These are phyloP conservation scores for Bolinopsis microptera DNA, from an alignment of 37 sponge, comb jelly and placozoan species.

Conservation along the genomic window DNA sequence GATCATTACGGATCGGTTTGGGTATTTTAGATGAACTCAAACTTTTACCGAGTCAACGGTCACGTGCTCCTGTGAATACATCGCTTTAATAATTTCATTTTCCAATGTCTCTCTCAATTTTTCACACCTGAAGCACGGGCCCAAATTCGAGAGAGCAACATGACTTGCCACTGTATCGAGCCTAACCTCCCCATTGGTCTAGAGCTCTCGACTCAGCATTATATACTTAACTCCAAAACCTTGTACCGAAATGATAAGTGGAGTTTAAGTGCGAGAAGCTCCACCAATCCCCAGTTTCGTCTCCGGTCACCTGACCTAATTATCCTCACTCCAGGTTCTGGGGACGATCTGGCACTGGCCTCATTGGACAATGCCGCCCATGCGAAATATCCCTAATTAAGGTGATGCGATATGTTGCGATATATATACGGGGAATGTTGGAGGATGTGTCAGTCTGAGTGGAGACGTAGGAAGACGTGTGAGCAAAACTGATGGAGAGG, in stretches of 20 bases:
- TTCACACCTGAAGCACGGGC: not conserved
- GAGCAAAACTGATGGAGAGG: too few species aligned
- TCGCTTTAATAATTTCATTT: conserved; percentile 47
- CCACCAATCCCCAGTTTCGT: not conserved
- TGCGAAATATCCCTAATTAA: not conserved
- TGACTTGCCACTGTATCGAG: not conserved
- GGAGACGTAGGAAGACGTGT: not conserved
- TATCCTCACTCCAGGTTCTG: not conserved
- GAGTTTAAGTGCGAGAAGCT: not conserved
- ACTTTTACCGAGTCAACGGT: not conserved
- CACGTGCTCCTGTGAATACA: not conserved
- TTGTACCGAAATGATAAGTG: not conserved
- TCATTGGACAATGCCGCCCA: not conserved
- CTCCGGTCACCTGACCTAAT: conserved; percentile 1
- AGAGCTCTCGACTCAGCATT: not conserved
- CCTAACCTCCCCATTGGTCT: not conserved
- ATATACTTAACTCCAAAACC: not conserved
- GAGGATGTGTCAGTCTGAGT: conserved; percentile 4
- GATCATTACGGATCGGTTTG: not conserved
- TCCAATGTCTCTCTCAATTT: not conserved
- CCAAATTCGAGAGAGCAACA: not conserved
- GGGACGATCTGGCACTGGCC: not conserved
- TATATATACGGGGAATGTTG: not conserved
- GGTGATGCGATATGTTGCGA: not conserved
- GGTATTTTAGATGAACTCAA: not conserved